phyloP scores from a whole-genome alignment of 2,888 invertebrate genomes.

The Phortica magna region DNA sequence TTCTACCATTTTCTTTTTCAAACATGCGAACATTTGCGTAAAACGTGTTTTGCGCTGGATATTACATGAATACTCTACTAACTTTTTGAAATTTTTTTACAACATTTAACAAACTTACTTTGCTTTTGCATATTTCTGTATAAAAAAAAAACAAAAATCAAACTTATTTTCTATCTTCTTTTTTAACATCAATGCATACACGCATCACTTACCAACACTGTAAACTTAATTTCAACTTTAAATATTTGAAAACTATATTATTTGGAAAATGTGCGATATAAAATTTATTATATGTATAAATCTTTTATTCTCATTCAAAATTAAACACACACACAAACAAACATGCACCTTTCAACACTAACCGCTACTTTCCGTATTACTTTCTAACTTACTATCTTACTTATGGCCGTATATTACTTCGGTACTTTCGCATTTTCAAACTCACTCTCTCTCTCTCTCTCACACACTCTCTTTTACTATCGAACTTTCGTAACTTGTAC shows the following conservation, averaged over 20 bases:
- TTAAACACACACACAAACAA: conserved; percentile 22
- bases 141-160: conserved; percentile 23
- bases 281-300: too few relatives aligned
- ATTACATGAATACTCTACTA: neutral
- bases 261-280: too few relatives aligned
- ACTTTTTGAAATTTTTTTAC: neutral
- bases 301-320: too few relatives aligned
- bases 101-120: neutral
- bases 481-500: too few relatives aligned
- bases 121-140: conserved; percentile 14
- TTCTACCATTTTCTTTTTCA: neutral
- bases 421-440: too few relatives aligned
- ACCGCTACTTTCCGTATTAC: neutral
- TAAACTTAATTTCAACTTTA: neutral
- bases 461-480: too few relatives aligned
- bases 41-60: conserved; percentile 6
- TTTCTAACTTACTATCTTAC: too few relatives aligned
- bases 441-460: too few relatives aligned
- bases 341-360: conserved; percentile 14
- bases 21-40: conserved; percentile 28
- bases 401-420: too few relatives aligned
- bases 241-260: too few relatives aligned
- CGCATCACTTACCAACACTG: neutral
- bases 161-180: neutral
- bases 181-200: conserved; percentile 3